Conservation (phyloP, 2,888 invertebrate species). For the Troilus luridus region DNA sequence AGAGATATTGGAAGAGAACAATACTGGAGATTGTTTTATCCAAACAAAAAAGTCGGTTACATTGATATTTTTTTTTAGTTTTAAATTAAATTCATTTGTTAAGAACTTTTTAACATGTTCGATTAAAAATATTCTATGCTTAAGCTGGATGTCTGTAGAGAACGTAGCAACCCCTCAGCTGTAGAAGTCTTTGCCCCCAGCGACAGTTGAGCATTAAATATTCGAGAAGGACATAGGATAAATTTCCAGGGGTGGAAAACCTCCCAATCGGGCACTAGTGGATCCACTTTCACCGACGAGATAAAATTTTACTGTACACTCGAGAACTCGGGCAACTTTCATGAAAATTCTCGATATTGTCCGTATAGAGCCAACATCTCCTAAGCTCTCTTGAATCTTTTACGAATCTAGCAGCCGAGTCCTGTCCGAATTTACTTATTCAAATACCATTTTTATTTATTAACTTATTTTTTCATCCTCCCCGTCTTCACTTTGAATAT, state of each 20-base stretch:
- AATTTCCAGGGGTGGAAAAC: background rate
- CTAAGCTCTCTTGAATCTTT: slow-evolving; percentile 28
- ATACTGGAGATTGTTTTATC: no score
- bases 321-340: slow-evolving; percentile 17
- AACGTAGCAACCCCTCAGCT: background rate
- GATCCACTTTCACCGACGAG: background rate
- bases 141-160: background rate
- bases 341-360: slow-evolving; percentile 37
- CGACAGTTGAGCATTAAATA: background rate
- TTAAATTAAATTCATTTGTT: no score
- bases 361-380: background rate
- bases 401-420: slow-evolving; percentile 2
- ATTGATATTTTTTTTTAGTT: no score
- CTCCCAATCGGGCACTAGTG: background rate
- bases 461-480: no score
- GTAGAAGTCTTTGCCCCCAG: background rate
- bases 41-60: no score
- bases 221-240: background rate
- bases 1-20: no score
- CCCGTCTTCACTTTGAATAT: no score
- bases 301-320: slow-evolving; percentile 41
- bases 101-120: no score
- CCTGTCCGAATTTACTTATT: background rate
- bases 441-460: background rate
- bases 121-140: background rate